A percentile compares a stretch with the other conserved stretches of the same genome.
These are phyloP conservation scores for Caenorhabditis sp. DNA, from an alignment of 2,888 invertebrate genomes.

Conservation along the genomic window DNA sequence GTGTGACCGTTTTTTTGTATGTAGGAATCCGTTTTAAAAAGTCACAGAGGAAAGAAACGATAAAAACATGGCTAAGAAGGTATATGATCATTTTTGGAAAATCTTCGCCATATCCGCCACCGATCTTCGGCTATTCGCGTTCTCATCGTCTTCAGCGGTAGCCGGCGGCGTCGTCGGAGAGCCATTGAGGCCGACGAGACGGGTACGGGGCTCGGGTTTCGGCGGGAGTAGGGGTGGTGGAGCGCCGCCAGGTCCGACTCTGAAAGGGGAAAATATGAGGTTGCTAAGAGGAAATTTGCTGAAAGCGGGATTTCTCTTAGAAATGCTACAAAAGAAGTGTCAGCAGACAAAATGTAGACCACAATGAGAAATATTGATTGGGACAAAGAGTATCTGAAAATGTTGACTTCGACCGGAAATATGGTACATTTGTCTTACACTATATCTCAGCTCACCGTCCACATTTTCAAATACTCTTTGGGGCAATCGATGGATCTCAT, in stretches of 20 bases:
- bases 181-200: slow-evolving; percentile 27
- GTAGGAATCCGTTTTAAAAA: slow-evolving; percentile 3
- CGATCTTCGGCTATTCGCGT: slow-evolving; percentile 72
- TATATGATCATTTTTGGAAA: slow-evolving; percentile 61
- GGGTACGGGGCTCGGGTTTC: slow-evolving; percentile 69
- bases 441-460: no score
- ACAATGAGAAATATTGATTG: no score
- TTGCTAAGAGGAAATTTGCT: no score
- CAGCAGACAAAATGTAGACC: no score
- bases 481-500: no score
- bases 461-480: no score
- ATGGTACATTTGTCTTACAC: no score
- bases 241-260: slow-evolving; percentile 58
- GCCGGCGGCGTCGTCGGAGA: slow-evolving; percentile 52
- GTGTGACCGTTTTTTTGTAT: not conserved
- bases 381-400: no score
- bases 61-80: not conserved
- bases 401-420: no score
- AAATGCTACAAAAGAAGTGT: no score
- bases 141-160: slow-evolving; percentile 70
- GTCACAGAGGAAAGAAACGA: slow-evolving; percentile 1
- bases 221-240: slow-evolving; percentile 71
- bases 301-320: no score
- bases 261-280: slow-evolving; percentile 41
- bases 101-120: slow-evolving; percentile 78